Evolutionary conservation across 2,113 vertebrate species (phyloP).

Genomic region (Rhinopithecus roxellana): DNA sequence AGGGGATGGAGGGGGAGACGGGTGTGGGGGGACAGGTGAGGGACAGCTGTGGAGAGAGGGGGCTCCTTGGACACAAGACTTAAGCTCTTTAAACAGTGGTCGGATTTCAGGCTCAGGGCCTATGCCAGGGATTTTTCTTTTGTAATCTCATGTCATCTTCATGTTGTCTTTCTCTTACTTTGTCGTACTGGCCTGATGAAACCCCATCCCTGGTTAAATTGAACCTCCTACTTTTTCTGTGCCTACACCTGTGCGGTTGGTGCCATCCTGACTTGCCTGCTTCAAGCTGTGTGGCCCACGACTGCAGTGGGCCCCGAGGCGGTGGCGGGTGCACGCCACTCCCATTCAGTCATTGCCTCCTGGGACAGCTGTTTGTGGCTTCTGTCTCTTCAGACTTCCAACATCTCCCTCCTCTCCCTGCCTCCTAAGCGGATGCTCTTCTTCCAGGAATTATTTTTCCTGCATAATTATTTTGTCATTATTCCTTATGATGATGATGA

Average conservation of each 20-base stretch:
- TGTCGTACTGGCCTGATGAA: neutral
- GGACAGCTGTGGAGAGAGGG: neutral
- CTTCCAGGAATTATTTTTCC: neutral
- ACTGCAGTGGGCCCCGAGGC: neutral
- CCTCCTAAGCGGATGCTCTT: neutral
- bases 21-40: too few species aligned
- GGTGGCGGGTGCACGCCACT: fast-evolving
- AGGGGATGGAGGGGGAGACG: neutral
- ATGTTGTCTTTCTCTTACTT: neutral
- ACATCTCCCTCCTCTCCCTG: neutral
- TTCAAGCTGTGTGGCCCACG: neutral
- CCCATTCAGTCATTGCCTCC: neutral
- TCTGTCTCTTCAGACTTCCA: neutral
- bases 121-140: neutral
- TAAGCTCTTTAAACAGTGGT: neutral
- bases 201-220: neutral
- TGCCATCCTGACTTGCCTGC: neutral
- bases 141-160: neutral
- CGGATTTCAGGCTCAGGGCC: neutral
- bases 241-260: neutral
- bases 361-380: neutral
- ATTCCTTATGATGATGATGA: neutral
- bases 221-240: fast-evolving
- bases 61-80: neutral
- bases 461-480: neutral